These are phyloP conservation scores for Chrysodeixis includens DNA, from an alignment of 2,888 invertebrate species.

Conservation along the genomic window DNA sequence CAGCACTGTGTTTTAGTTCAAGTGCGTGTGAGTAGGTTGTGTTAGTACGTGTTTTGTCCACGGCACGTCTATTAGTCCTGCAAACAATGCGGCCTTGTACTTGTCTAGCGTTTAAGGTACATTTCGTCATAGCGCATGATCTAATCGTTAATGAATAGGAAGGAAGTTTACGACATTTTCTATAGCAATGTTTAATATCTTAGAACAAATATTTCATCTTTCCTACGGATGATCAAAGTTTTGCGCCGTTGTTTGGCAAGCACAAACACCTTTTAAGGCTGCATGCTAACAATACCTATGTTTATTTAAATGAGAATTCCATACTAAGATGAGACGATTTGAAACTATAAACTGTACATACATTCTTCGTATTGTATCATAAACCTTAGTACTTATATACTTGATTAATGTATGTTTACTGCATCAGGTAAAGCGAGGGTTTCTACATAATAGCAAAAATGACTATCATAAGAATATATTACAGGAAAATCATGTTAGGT, in stretches of 20 bases:
- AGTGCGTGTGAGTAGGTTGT: neutral
- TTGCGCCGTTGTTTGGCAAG: neutral
- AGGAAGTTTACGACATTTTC: slow-evolving; percentile 9
- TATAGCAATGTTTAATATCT: slow-evolving; percentile 26
- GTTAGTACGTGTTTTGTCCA: slow-evolving; percentile 2
- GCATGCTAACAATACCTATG: too few species aligned
- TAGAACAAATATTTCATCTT: slow-evolving; percentile 28
- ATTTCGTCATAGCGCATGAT: slow-evolving; percentile 47
- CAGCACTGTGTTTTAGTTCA: neutral
- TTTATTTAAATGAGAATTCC: too few species aligned
- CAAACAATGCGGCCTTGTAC: slow-evolving; percentile 53
- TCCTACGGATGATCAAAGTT: neutral
- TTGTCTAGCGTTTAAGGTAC: slow-evolving; percentile 30
- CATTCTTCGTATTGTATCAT: too few species aligned
- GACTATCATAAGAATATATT: too few species aligned
- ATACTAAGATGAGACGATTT: too few species aligned
- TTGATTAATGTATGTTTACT: too few species aligned
- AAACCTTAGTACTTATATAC: too few species aligned
- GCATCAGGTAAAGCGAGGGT: neutral
- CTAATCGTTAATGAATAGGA: slow-evolving; percentile 40
- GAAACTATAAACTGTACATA: too few species aligned
- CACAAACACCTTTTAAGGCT: neutral
- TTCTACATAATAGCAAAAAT: neutral
- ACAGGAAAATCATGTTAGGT: too few species aligned
- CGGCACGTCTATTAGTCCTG: slow-evolving; percentile 35